phyloP scores from a whole-genome alignment of 2,888 invertebrate species.

The Eupelmus urozonus region DNA sequence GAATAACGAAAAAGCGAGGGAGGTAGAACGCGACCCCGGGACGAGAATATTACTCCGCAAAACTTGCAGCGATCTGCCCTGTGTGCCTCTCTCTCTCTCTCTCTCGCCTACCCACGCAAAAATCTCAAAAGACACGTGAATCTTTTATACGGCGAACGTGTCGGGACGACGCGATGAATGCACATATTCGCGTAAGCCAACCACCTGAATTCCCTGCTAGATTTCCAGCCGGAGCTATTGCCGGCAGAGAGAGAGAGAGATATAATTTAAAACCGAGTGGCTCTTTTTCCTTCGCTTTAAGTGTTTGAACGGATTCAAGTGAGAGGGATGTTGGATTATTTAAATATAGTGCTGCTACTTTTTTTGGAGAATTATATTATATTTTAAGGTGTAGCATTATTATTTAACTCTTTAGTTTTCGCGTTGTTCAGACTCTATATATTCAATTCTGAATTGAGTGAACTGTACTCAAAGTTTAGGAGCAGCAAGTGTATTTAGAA shows the following conservation, averaged over 20 bases:
- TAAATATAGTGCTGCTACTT: too few relatives aligned
- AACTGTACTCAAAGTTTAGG: too few relatives aligned
- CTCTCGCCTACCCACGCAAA: constrained; percentile 30
- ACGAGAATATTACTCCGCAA: constrained; percentile 33
- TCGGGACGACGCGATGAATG: constrained; percentile 5
- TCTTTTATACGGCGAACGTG: constrained; percentile 65
- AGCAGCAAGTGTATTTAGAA: too few relatives aligned
- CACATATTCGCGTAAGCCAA: too few relatives aligned
- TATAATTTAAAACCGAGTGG: constrained; percentile 25
- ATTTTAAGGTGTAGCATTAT: too few relatives aligned
- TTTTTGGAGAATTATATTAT: too few relatives aligned
- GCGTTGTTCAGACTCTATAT: too few relatives aligned
- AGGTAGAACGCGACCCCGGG: background rate
- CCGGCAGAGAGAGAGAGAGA: background rate
- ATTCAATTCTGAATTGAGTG: too few relatives aligned
- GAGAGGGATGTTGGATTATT: too few relatives aligned
- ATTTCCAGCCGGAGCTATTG: background rate
- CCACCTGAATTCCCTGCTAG: constrained; percentile 19
- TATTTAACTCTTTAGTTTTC: too few relatives aligned
- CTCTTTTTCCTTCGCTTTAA: background rate
- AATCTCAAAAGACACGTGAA: constrained; percentile 63
- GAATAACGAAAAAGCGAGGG: constrained; percentile 37
- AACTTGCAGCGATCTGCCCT: background rate
- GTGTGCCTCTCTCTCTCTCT: constrained; percentile 2
- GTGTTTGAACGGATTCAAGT: too few relatives aligned